Percentiles rank a stretch among this genome's conserved stretches.
phyloP scores from a whole-genome alignment of 2,113 vertebrate species.

The Bostrychus sinensis region DNA sequence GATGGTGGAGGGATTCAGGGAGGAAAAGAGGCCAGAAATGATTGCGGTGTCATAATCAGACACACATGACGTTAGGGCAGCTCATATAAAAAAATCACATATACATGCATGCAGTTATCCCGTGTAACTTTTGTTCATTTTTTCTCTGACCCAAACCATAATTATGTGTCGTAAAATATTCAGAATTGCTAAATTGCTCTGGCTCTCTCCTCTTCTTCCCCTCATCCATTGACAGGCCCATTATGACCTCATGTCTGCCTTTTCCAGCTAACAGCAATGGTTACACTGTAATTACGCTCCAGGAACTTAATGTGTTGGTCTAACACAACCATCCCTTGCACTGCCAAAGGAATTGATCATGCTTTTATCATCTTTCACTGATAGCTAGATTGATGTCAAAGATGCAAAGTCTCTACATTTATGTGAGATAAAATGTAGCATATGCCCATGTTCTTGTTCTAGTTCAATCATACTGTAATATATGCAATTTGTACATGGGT shows the following conservation, averaged over 20 bases:
- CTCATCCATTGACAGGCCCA: slow-evolving; percentile 62
- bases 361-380: slow-evolving; percentile 58
- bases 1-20: slow-evolving; percentile 55
- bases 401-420: slow-evolving; percentile 45
- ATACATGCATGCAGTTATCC: slow-evolving; percentile 36
- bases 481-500: slow-evolving; percentile 41
- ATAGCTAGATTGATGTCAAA: slow-evolving; percentile 9
- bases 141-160: slow-evolving; percentile 63
- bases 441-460: slow-evolving; percentile 30
- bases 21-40: slow-evolving; percentile 58
- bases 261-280: slow-evolving; percentile 63
- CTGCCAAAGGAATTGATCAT: slow-evolving; percentile 57
- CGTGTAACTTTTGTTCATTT: slow-evolving; percentile 50
- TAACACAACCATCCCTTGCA: slow-evolving; percentile 61
- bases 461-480: slow-evolving; percentile 21
- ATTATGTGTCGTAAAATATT: slow-evolving; percentile 77
- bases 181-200: slow-evolving; percentile 74
- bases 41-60: slow-evolving; percentile 72
- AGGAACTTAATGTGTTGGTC: slow-evolving; percentile 73
- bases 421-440: slow-evolving; percentile 23
- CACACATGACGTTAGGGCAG: slow-evolving; percentile 68
- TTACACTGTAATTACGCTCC: slow-evolving; percentile 73
- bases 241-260: slow-evolving; percentile 78
- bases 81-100: slow-evolving; percentile 22
- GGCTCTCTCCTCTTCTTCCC: slow-evolving; percentile 63